Evolutionary conservation across 2,113 vertebrate species (phyloP).

Genomic region (Pygoscelis adeliae): DNA sequence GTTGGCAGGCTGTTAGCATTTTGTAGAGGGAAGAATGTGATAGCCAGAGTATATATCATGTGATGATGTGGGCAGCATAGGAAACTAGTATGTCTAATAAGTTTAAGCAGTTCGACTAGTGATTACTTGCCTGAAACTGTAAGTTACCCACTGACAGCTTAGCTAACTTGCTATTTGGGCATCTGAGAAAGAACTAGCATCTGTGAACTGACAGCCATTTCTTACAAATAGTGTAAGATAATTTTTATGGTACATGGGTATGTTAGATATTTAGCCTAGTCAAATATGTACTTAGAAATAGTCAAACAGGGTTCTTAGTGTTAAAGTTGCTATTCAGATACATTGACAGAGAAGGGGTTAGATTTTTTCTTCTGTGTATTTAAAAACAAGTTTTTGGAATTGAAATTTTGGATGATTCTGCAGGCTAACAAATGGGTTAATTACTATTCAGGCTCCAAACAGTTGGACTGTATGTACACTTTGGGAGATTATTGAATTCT

Average conservation of each 20-base stretch:
- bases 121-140: neutral
- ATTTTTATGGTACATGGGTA: neutral
- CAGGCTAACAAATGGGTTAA: neutral
- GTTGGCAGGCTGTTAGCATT: neutral
- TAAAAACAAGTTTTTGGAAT: neutral
- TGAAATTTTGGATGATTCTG: neutral
- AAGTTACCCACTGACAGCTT: neutral
- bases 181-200: neutral
- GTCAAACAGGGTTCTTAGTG: neutral
- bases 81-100: neutral
- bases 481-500: neutral
- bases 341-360: neutral
- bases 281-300: neutral
- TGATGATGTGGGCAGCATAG: neutral
- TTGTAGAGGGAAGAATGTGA: neutral
- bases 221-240: neutral
- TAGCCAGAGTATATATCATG: neutral
- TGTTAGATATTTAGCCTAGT: neutral
- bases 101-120: neutral
- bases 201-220: neutral
- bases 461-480: neutral
- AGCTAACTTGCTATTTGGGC: neutral
- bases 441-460: neutral
- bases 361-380: neutral
- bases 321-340: neutral